phyloP scores from a whole-genome alignment of 2,888 invertebrate species.

The Kuschelorhynchus macadamiae region DNA sequence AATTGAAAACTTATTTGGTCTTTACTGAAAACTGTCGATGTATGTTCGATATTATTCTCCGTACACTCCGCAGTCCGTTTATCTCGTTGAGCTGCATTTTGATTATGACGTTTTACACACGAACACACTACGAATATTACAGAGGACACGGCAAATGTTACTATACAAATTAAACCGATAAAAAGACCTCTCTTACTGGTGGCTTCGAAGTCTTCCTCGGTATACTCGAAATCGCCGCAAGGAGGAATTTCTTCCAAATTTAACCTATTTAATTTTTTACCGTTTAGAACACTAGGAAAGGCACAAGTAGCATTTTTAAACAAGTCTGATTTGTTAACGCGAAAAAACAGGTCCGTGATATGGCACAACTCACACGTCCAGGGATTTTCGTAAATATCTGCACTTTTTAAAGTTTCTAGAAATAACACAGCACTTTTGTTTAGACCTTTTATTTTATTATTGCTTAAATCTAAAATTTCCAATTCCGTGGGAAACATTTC shows the following conservation, averaged over 20 bases:
- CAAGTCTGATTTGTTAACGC: slow-evolving; percentile 72
- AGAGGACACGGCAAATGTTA: slow-evolving; percentile 71
- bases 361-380: slow-evolving; percentile 81
- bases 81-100: slow-evolving; percentile 56
- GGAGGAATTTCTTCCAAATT: slow-evolving; percentile 66
- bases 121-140: slow-evolving; percentile 73
- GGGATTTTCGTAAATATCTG: slow-evolving; percentile 75
- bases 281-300: slow-evolving; percentile 73
- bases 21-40: slow-evolving; percentile 67
- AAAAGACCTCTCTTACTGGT: slow-evolving; percentile 69
- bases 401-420: slow-evolving; percentile 72
- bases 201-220: slow-evolving; percentile 66
- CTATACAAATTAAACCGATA: slow-evolving; percentile 69
- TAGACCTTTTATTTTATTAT: slow-evolving; percentile 78
- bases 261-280: slow-evolving; percentile 66
- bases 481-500: slow-evolving; percentile 74
- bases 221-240: slow-evolving; percentile 70
- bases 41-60: slow-evolving; percentile 63
- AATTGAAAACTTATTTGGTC: slow-evolving; percentile 74
- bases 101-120: slow-evolving; percentile 76
- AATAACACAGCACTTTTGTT: slow-evolving; percentile 73
- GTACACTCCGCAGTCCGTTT: slow-evolving; percentile 58
- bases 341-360: slow-evolving; percentile 72
- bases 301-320: slow-evolving; percentile 73
- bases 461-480: slow-evolving; percentile 79